Evolutionary conservation across 2,888 invertebrate genomes (phyloP), one percentile per base, ranked within the genome.

Genomic region (Cheilosia pagana): DNA sequence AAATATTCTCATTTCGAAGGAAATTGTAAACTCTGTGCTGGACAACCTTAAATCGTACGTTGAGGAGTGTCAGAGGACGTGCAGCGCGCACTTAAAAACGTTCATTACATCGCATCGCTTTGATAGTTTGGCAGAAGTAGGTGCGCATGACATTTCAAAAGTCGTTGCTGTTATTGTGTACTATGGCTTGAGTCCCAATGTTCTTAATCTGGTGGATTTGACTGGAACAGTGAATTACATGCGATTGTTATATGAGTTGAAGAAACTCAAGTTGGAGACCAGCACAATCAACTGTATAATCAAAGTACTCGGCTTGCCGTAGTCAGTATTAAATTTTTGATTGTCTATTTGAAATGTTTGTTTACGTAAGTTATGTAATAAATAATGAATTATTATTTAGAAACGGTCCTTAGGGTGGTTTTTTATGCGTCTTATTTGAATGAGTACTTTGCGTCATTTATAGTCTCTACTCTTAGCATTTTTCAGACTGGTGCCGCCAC

Each of bases 1-100:
- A 63, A 88, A 89, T 88, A 87, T 89, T 8, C 87, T 92, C 7
- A 86, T 91, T 43, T 90, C 91, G 0, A 88, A 89, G 59, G 92
- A 92, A 85, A 89, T 92, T 3, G 87, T 91, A n/a, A 88, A 89
- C 48, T 89, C 91, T 67, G 88, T 90, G 78, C 87, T 89, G 25
- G 90, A 90, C 72, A 89, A 89, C 39, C 89, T 90, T 25, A 89
- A 88, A 79, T 70, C 88, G 21, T 87, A 88, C 41, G 88, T 92
- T 16, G 90, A 91, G 70, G 77, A 81, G 0, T 88, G 89, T 39
- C 87, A 88, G 0, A 50, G 87, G 3, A 87, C 88, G 39, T 82
- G 90, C 35, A 87, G 87, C 5, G n/a, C 79, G 1, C 88, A 88
- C 10, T 74, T 92, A 74, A 88, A 90, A n/a, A 88, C 88, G n/a